Evolutionary conservation across 2,888 invertebrate species (phyloP).

Genomic region (Alentia gelatinosa): DNA sequence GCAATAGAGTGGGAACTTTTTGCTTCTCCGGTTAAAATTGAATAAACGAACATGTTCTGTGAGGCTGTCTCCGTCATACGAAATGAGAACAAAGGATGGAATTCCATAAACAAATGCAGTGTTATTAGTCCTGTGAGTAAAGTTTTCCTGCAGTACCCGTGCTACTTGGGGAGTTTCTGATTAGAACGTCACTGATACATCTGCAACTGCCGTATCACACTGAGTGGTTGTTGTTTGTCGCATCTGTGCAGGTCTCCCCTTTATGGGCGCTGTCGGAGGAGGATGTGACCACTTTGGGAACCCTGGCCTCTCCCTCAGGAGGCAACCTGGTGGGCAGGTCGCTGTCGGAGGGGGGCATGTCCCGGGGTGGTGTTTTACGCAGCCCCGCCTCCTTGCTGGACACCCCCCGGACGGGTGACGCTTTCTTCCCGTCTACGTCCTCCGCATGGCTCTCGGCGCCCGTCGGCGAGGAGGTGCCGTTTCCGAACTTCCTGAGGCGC

Average conservation of each 20-base stretch:
- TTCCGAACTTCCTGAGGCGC: constrained; percentile 25
- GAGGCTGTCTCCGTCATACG: no score
- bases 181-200: no score
- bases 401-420: neutral
- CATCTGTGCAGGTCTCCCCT: neutral
- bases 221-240: no score
- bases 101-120: no score
- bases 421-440: neutral
- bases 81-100: no score
- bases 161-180: no score
- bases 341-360: neutral
- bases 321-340: neutral
- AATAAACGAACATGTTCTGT: no score
- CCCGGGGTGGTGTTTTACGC: neutral
- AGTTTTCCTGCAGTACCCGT: no score
- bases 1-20: no score
- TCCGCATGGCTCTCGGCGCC: neutral
- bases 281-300: neutral
- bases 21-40: no score
- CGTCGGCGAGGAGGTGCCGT: neutral
- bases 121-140: no score
- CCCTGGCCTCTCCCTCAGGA: neutral
- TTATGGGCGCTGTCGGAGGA: neutral
- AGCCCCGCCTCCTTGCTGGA: neutral
- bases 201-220: no score